phyloP scores from a whole-genome alignment of 2,113 vertebrate genomes.

The Atrichornis clamosus region DNA sequence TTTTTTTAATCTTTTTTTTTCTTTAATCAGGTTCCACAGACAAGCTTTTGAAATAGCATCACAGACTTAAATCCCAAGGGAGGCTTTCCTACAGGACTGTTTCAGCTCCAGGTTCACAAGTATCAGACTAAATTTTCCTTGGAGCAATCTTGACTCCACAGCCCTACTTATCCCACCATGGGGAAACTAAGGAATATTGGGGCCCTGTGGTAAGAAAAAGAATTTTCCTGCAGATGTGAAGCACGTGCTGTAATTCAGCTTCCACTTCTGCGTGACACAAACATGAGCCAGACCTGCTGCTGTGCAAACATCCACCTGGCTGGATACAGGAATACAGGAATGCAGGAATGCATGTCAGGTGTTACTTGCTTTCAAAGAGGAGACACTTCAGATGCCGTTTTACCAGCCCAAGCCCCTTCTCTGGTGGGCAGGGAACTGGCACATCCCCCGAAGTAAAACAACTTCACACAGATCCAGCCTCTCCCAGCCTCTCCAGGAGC shows the following conservation, averaged over 20 bases:
- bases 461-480: neutral
- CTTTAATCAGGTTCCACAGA: neutral
- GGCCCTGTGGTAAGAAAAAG: accelerated
- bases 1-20: neutral
- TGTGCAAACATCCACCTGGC: neutral
- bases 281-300: neutral
- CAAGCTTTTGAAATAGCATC: neutral
- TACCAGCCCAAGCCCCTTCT: neutral
- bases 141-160: neutral
- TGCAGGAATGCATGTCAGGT: neutral
- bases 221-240: neutral
- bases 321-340: neutral
- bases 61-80: neutral
- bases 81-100: neutral
- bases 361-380: neutral
- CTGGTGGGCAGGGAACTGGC: neutral
- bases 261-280: neutral
- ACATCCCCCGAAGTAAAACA: neutral
- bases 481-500: neutral
- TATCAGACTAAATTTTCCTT: neutral
- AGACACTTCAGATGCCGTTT: neutral
- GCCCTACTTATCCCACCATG: neutral
- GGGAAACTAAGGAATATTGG: neutral
- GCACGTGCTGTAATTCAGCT: neutral
- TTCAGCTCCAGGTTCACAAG: neutral